A percentile compares a stretch with the other conserved stretches of the same genome.
phyloP scores from a whole-genome alignment of 2,797 vertebrate species.

The Acanthurus tractus region DNA sequence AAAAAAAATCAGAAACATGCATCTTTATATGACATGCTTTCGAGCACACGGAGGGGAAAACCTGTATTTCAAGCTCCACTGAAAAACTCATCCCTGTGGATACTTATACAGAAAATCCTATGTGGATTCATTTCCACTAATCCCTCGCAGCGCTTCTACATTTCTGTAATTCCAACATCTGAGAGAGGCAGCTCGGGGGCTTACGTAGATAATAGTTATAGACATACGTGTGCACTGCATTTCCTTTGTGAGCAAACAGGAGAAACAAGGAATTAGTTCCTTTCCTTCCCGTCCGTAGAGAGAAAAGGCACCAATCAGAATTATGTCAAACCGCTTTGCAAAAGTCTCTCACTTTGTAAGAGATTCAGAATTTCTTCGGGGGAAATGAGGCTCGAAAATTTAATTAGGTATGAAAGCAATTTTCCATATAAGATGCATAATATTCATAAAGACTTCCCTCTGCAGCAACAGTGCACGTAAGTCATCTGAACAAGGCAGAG shows the following conservation, averaged over 20 bases:
- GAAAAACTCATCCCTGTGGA: conserved; percentile 42
- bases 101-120: conserved; percentile 54
- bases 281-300: conserved; percentile 27
- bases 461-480: conserved; percentile 3
- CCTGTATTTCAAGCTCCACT: conserved; percentile 41
- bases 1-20: conserved; percentile 25
- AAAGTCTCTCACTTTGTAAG: conserved; percentile 29
- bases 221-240: conserved; percentile 16
- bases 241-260: conserved; percentile 53
- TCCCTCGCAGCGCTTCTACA: conserved; percentile 58
- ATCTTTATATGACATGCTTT: conserved; percentile 26
- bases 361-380: conserved; percentile 24
- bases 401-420: conserved; percentile 40
- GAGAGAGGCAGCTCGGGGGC: conserved; percentile 51
- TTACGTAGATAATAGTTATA: conserved; percentile 65
- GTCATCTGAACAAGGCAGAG: not conserved
- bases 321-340: conserved; percentile 39
- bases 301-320: conserved; percentile 51
- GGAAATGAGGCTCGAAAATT: conserved; percentile 46
- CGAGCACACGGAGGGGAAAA: conserved; percentile 26
- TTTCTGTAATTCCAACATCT: conserved; percentile 68
- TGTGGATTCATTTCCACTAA: conserved; percentile 73
- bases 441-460: conserved; percentile 2
- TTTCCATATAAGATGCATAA: conserved; percentile 18
- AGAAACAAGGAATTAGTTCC: conserved; percentile 64